Evolutionary conservation across 2,888 invertebrate species (phyloP), one percentile per base, ranked within the genome.

Genomic region (Tetrapedia diversipes): DNA sequence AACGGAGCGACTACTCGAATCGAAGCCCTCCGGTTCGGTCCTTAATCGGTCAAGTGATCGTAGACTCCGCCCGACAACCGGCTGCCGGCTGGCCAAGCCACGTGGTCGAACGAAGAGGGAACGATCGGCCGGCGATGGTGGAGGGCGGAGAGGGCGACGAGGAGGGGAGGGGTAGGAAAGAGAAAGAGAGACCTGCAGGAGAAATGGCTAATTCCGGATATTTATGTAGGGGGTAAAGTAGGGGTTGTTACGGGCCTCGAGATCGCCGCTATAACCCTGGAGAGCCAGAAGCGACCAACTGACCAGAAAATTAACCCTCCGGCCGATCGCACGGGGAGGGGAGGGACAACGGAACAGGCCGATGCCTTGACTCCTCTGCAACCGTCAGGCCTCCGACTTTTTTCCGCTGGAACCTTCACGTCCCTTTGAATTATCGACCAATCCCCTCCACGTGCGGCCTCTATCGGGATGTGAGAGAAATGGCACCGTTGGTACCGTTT

Each of bases 131-230:
- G 29, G 27, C 27, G 43, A 32, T 74, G 85, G 27, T 39, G 51
- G 19, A 27, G 61, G 57, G 57, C 57, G 74, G 54, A 49, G 24
- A 51, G 11, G 39, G 32, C 4, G 49, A 47, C 45, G 61, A 67
- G 59, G 71, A 41, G 49, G 54, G 41, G 60, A 61, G 70, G 59
- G 71, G 47, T 49, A 57, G 41, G 60, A 61, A 81, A 49, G 49
- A 47, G 70, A 61, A 65, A 69, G 53, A 69, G 66, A 65, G 74
- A 77, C 86, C 79, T 81, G 76, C 88, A 90, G 89, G 91, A 92
- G 91, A 91, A 92, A 92, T 91, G 90, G 91, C 91, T 92, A 92
- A 92, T 92, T 91, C 91, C 91, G 91, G 91, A 92, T 91, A 92
- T 92, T 92, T 92, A 91, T 91, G 91, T 92, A 89, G 89, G 90